Evolutionary conservation across 2,888 invertebrate species (phyloP), one percentile per base, ranked within the genome.

Genomic region (Lepeophtheirus nordmannii): DNA sequence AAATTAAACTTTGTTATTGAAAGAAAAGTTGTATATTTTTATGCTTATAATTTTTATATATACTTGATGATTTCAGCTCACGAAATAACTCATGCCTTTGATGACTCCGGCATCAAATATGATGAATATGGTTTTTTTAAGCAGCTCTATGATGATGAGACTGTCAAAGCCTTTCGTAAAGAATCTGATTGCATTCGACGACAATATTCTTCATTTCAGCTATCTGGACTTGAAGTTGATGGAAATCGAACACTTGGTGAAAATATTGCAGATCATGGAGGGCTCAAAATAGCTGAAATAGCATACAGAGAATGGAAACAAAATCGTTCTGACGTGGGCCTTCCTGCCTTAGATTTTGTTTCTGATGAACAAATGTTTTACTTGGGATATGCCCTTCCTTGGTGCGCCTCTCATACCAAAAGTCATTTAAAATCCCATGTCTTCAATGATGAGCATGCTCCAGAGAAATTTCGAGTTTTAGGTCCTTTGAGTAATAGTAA

Each of bases 201-300:
- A 30, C 65, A 65, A 39, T 65, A 65, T 22, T 65, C 58, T 10
- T 23, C 23, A 11, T 65, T 57, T 20, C n/a, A n/a, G 11, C n/a
- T 58, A n/a, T 30, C 46, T 12, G 65, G 57, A 23, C 57, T 65
- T 8, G 20, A 12, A 14, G 65, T 94, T 65, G 90, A 92, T 73
- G 93, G 93, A 63, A 83, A 89, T 68, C 88, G 88, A 73, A 91
- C 91, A 0, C 89, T 90, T 77, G 90, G 90, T 12, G 93, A 93
- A 75, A 93, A 93, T 75, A 93, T 93, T 67, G 93, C 93, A 0
- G 93, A 93, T 75, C 93, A 92, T 74, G 92, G 91, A 1, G 93
- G 92, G 0, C 83, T 92, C 69, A 92, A 91, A 74, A 87, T 89
- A 74, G 87, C 92, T 0, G 93, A 91, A 75, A 79, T 83, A 68